Conservation (phyloP, 2,888 invertebrate genomes). For the Drosophila emarginata region DNA sequence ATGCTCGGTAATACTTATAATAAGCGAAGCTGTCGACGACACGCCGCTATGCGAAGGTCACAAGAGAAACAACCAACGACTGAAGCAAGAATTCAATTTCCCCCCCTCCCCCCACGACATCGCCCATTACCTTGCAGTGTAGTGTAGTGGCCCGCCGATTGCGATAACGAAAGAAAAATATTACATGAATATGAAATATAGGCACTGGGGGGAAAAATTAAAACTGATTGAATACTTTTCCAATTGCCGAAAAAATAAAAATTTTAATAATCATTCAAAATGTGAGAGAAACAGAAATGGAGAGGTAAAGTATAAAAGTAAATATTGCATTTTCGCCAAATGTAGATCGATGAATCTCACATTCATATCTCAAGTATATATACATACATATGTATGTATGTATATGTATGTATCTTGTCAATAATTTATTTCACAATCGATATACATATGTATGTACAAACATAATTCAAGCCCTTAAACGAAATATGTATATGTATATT, state of each 20-base stretch:
- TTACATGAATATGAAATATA: constrained; percentile 26
- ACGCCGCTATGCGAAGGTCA: constrained; percentile 75
- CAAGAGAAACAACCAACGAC: constrained; percentile 45
- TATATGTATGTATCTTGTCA: too few relatives aligned
- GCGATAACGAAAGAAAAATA: constrained; percentile 22
- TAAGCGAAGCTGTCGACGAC: constrained; percentile 56
- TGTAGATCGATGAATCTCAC: too few relatives aligned
- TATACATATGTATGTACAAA: too few relatives aligned
- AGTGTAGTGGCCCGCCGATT: neutral
- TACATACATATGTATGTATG: too few relatives aligned
- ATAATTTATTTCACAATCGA: too few relatives aligned
- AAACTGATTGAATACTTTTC: neutral
- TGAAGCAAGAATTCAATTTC: constrained; percentile 12
- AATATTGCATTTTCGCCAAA: too few relatives aligned
- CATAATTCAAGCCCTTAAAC: too few relatives aligned
- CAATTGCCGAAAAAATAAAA: neutral
- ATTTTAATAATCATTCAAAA: neutral
- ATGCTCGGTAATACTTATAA: constrained; percentile 54
- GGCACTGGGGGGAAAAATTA: neutral
- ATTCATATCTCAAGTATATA: too few relatives aligned
- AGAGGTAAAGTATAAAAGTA: too few relatives aligned
- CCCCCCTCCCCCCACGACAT: neutral
- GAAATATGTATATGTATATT: too few relatives aligned
- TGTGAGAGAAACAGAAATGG: neutral
- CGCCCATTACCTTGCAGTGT: neutral